Base-by-base conservation (phyloP, 2,888 invertebrate species). In the Drosophila borborema region DNA sequence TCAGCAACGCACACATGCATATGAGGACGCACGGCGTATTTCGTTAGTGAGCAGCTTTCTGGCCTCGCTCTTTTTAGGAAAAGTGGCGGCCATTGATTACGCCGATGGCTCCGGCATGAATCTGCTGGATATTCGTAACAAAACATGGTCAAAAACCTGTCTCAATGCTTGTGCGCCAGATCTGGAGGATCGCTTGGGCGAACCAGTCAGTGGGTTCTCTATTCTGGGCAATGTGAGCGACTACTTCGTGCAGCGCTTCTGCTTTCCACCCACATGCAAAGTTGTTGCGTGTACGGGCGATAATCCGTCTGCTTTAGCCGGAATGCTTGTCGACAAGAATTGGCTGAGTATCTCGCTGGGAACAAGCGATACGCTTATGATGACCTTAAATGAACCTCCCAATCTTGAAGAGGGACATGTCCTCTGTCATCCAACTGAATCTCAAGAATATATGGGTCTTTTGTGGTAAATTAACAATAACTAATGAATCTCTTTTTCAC, bases 61-160 rank as follows among this genome's bases (percentile, higher is more conserved):
- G 0, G 97, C 97, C 71, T 97, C 98, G 0, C 93, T 99, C 61
- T 96, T 99, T 91, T 93, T 98, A 46, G 99, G 99, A 2, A 94
- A 95, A 86, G 96, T 98, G 76, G 98, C 98, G 0, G 96, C 98
- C 0, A 98, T 99, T 56, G 99, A 99, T 93, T 95, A 95, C 77
- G 95, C 98, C 0, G 99, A 99, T 92, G 99, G 96, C 1, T 98
- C 98, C 0, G 99, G 99, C 18, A 99, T 98, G 98, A 99, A 99
- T 94, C 94, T 99, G 20, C 94, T 99, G 84, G 96, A 99, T 92
- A 97, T 99, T 59, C 95, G 94, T 38, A 94, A 93, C 0, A 96
- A 96, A 93, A 93, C 94, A 36, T 99, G 99, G 99, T 95, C 96
- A 61, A 93, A 95, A 41, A 93, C 94, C 23, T 96, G 97, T 81